These are phyloP conservation scores for Dasypolia templi DNA, from an alignment of 2,888 invertebrate species.

Conservation along the genomic window DNA sequence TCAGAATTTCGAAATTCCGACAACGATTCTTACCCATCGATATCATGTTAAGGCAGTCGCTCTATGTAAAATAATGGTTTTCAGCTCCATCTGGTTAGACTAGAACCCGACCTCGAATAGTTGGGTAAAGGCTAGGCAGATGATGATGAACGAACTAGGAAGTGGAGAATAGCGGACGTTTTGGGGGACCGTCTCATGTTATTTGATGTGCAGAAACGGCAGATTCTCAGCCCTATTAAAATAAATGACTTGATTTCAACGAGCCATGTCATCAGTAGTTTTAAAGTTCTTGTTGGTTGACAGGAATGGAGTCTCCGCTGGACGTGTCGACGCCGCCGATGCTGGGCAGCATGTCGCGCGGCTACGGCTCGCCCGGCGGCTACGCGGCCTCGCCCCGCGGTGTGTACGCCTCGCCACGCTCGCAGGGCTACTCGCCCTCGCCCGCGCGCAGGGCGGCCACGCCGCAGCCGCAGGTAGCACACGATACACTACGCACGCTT, in stretches of 20 bases:
- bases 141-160: neutral
- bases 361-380: conserved; percentile 72
- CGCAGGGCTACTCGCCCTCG: conserved; percentile 83
- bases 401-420: conserved; percentile 86
- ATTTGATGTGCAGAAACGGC: neutral
- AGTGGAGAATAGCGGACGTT: neutral
- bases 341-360: conserved; percentile 65
- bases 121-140: neutral
- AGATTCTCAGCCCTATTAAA: neutral
- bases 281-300: fast-evolving
- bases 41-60: neutral
- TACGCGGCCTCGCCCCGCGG: conserved; percentile 81
- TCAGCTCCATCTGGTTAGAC: too few relatives aligned
- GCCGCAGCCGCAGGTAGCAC: conserved; percentile 84
- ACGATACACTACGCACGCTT: too few relatives aligned
- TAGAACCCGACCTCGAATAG: neutral
- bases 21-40: neutral
- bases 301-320: conserved; percentile 77
- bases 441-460: conserved; percentile 77
- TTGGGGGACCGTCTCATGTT: neutral
- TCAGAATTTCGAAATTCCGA: neutral
- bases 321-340: conserved; percentile 73
- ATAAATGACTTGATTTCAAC: neutral
- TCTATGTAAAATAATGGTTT: neutral
- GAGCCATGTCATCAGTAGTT: neutral